Conservation (phyloP, 2,797 vertebrate species). For the Fringilla coelebs region DNA sequence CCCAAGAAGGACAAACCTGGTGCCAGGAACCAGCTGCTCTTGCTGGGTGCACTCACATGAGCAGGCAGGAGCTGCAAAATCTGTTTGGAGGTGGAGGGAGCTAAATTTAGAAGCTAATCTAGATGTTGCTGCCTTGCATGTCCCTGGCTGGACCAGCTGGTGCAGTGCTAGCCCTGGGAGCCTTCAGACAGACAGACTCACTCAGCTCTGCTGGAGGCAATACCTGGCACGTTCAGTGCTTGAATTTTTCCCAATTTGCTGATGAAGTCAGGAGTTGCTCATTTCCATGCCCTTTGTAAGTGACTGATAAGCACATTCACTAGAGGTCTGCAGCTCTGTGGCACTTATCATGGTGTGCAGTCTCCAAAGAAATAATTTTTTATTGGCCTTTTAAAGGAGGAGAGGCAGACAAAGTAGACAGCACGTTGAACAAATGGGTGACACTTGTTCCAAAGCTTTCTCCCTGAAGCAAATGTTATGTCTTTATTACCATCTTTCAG, state of each 20-base stretch:
- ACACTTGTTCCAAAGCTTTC: neutral
- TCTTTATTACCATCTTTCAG: neutral
- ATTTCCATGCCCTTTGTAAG: neutral
- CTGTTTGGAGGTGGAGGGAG: neutral
- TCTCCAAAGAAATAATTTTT: slow-evolving; percentile 28
- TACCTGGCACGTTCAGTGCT: neutral
- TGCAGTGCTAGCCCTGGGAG: neutral
- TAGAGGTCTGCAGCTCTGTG: neutral
- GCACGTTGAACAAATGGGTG: neutral
- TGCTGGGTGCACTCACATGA: neutral
- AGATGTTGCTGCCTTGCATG: neutral
- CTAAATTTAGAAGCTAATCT: neutral
- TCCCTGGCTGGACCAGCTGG: neutral
- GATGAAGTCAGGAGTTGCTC: neutral
- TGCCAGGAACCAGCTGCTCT: neutral
- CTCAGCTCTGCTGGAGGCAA: neutral
- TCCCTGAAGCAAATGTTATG: neutral
- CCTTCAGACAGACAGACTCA: neutral
- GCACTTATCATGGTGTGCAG: neutral
- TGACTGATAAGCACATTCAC: neutral
- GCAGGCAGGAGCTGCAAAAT: neutral
- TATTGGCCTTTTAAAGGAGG: slow-evolving; percentile 1
- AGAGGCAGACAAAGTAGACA: neutral
- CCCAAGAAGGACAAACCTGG: neutral
- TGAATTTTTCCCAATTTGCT: neutral